Conservation (phyloP, 2,113 vertebrate genomes). For the Nibea coibor region DNA sequence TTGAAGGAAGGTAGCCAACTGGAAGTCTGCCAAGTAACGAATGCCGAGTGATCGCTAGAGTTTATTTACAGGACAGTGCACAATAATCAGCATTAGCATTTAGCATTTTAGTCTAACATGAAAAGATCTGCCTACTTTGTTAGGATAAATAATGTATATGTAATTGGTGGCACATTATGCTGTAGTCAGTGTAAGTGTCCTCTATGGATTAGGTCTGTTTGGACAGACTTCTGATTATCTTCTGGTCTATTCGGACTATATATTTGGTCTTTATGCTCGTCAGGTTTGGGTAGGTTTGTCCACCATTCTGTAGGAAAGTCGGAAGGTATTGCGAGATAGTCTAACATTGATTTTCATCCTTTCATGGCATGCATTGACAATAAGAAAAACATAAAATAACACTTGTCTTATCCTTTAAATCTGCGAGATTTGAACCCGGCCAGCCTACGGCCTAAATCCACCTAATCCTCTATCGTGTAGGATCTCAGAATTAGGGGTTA, state of each 20-base stretch:
- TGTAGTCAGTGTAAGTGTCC: not conserved
- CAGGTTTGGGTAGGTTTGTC: not conserved
- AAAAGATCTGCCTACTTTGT: not conserved
- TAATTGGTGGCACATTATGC: not conserved
- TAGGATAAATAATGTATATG: too few relatives aligned
- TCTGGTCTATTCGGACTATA: not conserved
- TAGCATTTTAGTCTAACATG: not conserved
- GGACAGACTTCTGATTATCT: not conserved
- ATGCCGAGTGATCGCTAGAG: not conserved
- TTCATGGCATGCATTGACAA: slow-evolving; percentile 3
- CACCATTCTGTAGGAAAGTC: not conserved
- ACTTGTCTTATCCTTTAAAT: slow-evolving; percentile 31
- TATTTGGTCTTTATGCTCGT: not conserved
- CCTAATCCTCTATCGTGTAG: slow-evolving; percentile 32
- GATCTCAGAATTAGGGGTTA: slow-evolving; percentile 10
- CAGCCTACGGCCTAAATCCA: not conserved
- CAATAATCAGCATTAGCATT: not conserved
- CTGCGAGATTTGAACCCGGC: not conserved
- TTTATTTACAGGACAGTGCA: not conserved
- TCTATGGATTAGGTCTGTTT: not conserved
- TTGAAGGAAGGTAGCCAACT: not conserved
- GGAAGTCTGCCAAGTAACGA: not conserved
- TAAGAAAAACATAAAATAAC: not conserved
- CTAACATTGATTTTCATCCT: not conserved
- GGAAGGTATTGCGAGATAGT: not conserved